Evolutionary conservation across 2,113 vertebrate genomes (phyloP), one percentile per base, ranked within the genome.

Genomic region (Toxotes chatareus): DNA sequence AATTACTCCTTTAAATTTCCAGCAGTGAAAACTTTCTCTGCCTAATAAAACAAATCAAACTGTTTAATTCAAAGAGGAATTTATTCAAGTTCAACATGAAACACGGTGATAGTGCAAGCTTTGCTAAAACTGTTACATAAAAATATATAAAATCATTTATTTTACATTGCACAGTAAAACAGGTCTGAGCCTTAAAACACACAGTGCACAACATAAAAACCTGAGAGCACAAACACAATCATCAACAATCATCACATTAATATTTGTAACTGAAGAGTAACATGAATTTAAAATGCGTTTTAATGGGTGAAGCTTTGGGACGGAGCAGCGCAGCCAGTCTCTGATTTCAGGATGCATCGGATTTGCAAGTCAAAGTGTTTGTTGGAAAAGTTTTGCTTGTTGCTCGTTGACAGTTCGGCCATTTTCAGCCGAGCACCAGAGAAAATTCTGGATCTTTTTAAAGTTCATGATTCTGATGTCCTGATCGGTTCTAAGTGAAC

Each of bases 81-180:
- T 91, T 89, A 89, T 87, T 89, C 1, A 78, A 47, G 21, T 76
- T 62, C 19, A 69, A 65, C 53, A 73, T 2, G 14, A 72, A 69
- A 68, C 47, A 49, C 46, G 9, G 32, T 66, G 27, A 47, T 0
- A 38, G 21, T 53, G 17, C 27, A 60, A 67, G 32, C 23, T 80
- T 66, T 21, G 21, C 10, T 84, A 79, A 87, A 86, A 88, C 46
- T 11, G 19, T 40, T 23, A 2, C 1, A 88, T 82, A 56, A 56
- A 88, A 84, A 88, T 69, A 90, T 9, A 88, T 82, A 85, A 85
- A 84, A 73, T 67, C 1, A 68, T 64, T 79, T 67, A 71, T 88
- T 84, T 86, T 76, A 57, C 36, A 75, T 55, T 56, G 34, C 44
- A 55, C 27, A 56, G 21, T 84, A 62, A 89, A 80, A 83, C 65